These are phyloP conservation scores for Ormyrus thymus DNA, from an alignment of 2,888 invertebrate genomes.

Conservation along the genomic window DNA sequence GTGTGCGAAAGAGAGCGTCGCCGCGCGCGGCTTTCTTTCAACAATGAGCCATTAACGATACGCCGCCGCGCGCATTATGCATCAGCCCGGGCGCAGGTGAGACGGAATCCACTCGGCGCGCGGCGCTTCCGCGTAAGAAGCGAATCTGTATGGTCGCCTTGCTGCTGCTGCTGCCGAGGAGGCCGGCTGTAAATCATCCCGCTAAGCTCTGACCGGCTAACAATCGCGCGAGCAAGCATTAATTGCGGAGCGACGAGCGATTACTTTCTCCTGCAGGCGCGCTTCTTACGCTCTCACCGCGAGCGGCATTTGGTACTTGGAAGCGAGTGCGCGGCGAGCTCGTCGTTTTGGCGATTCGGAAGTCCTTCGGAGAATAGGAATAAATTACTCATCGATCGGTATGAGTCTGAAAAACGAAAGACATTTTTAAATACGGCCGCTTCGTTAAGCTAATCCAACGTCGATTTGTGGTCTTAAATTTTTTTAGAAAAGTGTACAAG, in stretches of 20 bases:
- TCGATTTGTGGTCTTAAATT: too few species aligned
- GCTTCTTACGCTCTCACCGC: constrained; percentile 19
- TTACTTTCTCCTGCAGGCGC: constrained; percentile 55
- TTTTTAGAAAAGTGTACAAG: too few species aligned
- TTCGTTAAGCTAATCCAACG: too few species aligned
- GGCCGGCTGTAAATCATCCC: constrained; percentile 59
- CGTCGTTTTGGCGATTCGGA: constrained; percentile 19
- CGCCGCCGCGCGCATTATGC: constrained; percentile 25
- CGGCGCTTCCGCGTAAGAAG: constrained; percentile 59
- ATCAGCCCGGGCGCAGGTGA: constrained; percentile 48
- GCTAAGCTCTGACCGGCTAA: constrained; percentile 59
- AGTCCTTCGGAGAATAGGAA: constrained; percentile 1
- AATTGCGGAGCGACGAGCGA: constrained; percentile 60
- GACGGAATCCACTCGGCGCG: constrained; percentile 59
- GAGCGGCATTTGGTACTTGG: too few species aligned
- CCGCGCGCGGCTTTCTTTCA: constrained; percentile 53
- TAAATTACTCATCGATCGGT: constrained; percentile 5
- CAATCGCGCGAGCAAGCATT: constrained; percentile 61
- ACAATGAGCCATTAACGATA: constrained; percentile 58
- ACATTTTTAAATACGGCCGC: too few species aligned
- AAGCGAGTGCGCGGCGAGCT: neutral
- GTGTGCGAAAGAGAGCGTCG: constrained; percentile 40
- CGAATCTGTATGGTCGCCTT: constrained; percentile 17
- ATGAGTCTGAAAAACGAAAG: too few species aligned
- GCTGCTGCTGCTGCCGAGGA: neutral